phyloP scores from a whole-genome alignment of 2,888 invertebrate genomes.

The Salpingus planirostris region DNA sequence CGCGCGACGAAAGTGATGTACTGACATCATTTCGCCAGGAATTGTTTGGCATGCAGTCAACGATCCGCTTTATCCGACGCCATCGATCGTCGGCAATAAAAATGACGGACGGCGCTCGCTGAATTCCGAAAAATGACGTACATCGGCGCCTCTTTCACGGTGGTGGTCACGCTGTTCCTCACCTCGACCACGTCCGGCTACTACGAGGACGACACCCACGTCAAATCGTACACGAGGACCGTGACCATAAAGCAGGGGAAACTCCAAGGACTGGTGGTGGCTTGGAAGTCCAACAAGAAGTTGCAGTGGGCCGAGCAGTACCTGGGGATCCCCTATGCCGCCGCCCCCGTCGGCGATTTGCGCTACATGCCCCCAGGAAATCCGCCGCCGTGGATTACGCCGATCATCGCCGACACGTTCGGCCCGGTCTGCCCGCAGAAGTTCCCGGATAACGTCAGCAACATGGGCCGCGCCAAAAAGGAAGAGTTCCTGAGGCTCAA shows the following conservation, averaged over 20 bases:
- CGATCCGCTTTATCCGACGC: too few relatives aligned
- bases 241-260: slow-evolving; percentile 56
- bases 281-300: slow-evolving; percentile 35
- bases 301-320: slow-evolving; percentile 55
- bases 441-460: slow-evolving; percentile 57
- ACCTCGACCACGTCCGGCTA: background rate
- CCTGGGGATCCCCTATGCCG: slow-evolving; percentile 74
- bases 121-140: slow-evolving; percentile 8
- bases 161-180: slow-evolving; percentile 6
- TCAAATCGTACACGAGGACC: slow-evolving; percentile 20
- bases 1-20: too few relatives aligned
- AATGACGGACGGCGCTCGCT: background rate
- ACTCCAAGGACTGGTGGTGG: slow-evolving; percentile 58
- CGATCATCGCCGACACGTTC: slow-evolving; percentile 52
- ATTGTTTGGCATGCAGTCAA: too few relatives aligned
- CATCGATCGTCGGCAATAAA: too few relatives aligned
- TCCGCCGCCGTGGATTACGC: slow-evolving; percentile 70
- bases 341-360: slow-evolving; percentile 62
- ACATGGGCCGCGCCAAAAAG: slow-evolving; percentile 58
- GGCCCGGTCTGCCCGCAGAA: slow-evolving; percentile 83
- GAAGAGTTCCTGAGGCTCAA: slow-evolving; percentile 64
- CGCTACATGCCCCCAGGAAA: slow-evolving; percentile 53
- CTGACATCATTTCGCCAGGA: too few relatives aligned
- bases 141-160: slow-evolving; percentile 6
- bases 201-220: slow-evolving; percentile 7